These are phyloP conservation scores for Dryas iulia DNA, from an alignment of 1,140 invertebrate genomes.

Conservation along the genomic window DNA sequence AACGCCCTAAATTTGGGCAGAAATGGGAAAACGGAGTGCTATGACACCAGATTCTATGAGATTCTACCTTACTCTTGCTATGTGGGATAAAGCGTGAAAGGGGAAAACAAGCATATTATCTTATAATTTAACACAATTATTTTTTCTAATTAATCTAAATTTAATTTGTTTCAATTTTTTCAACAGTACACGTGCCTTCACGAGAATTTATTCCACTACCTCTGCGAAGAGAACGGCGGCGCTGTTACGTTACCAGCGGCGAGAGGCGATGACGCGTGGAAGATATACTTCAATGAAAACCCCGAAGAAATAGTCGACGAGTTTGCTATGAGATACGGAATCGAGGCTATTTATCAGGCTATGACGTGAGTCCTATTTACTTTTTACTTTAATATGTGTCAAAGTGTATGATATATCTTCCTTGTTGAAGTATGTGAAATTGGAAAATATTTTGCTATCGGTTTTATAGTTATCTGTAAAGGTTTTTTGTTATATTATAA, in stretches of 20 bases:
- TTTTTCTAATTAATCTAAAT: too few relatives aligned
- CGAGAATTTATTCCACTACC: conserved; percentile 98
- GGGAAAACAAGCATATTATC: too few relatives aligned
- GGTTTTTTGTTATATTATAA: too few relatives aligned
- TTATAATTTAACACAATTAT: too few relatives aligned
- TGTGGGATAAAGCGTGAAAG: too few relatives aligned
- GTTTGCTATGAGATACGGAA: conserved; percentile 99
- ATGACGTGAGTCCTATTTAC: conserved; percentile 92
- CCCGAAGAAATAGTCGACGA: conserved; percentile 99
- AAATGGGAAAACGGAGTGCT: too few relatives aligned
- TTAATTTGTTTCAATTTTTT: too few relatives aligned
- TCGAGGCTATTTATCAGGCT: conserved; percentile 99
- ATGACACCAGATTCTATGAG: too few relatives aligned
- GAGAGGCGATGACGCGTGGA: conserved; percentile 99
- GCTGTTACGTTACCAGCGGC: conserved; percentile 94
- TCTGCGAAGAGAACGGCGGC: conserved; percentile 96
- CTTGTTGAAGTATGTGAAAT: neutral
- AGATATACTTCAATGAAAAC: conserved; percentile 98
- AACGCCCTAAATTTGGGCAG: too few relatives aligned
- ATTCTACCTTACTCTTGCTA: too few relatives aligned
- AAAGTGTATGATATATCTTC: neutral
- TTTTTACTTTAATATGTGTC: neutral
- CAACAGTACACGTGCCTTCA: conserved; percentile 97
- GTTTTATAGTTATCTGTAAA: too few relatives aligned
- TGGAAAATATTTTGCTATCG: too few relatives aligned